A percentile compares a stretch with the other conserved stretches of the same genome.
Conservation (phyloP, 2,113 vertebrate species). For the Hippocampus mohnikei region DNA sequence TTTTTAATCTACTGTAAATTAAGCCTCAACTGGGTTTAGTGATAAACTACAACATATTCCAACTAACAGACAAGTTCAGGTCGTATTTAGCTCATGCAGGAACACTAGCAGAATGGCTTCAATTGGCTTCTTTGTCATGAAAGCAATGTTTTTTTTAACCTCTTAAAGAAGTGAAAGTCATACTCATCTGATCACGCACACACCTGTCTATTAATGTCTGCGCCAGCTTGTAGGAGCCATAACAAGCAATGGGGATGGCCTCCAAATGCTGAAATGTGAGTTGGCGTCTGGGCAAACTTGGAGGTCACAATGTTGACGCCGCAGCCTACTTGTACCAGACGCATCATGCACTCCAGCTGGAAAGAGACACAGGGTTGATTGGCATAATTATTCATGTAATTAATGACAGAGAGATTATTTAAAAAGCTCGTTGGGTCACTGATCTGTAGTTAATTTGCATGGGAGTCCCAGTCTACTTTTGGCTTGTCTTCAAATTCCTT, state of each 20-base stretch:
- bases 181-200: conserved; percentile 1
- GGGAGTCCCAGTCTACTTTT: background rate
- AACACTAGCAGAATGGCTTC: background rate
- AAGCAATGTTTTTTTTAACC: background rate
- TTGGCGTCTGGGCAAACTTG: conserved; percentile 94
- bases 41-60: too few species aligned
- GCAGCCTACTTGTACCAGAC: conserved; percentile 88
- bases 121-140: background rate
- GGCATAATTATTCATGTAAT: background rate
- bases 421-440: background rate
- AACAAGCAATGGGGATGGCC: conserved; percentile 93
- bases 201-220: conserved; percentile 96
- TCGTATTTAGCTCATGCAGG: background rate
- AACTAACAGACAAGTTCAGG: too few species aligned
- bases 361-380: conserved; percentile 13
- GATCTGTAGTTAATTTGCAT: background rate
- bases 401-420: background rate
- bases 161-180: background rate
- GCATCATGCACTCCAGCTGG: conserved; percentile 94
- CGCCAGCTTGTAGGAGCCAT: conserved; percentile 94
- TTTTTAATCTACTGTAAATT: too few species aligned
- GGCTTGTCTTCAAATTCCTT: conserved; percentile 12
- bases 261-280: conserved; percentile 95
- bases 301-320: conserved; percentile 87
- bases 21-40: too few species aligned